phyloP scores from a whole-genome alignment of 1,140 invertebrate species.

The Mesaphorura yosii region DNA sequence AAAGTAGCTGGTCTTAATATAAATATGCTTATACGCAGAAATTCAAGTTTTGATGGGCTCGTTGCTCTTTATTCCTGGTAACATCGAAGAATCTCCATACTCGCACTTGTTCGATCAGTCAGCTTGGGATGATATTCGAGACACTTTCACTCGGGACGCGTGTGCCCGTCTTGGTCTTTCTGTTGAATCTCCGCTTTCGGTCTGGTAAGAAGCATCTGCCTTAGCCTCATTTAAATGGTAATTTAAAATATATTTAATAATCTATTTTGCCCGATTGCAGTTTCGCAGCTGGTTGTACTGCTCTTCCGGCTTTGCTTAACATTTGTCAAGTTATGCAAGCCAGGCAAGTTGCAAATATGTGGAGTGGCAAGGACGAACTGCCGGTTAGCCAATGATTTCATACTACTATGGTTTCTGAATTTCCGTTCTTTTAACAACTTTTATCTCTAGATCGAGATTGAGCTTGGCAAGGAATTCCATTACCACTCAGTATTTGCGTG shows the following conservation, averaged over 20 bases:
- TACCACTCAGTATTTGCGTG: constrained; percentile 98
- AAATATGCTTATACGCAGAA: constrained; percentile 41
- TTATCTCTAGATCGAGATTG: constrained; percentile 70
- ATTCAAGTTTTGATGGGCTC: constrained; percentile 82
- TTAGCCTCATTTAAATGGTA: background rate
- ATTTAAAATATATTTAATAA: background rate
- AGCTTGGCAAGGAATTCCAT: constrained; percentile 68
- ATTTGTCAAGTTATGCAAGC: constrained; percentile 94
- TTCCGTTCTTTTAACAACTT: constrained; percentile 3
- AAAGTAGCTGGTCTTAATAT: background rate
- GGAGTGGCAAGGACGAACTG: constrained; percentile 90
- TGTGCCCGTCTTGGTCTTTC: constrained; percentile 79
- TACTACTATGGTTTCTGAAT: no score
- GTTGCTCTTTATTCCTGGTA: constrained; percentile 65
- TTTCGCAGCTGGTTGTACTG: constrained; percentile 82
- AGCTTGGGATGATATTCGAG: constrained; percentile 73
- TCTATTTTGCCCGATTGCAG: constrained; percentile 38
- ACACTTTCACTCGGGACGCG: constrained; percentile 84
- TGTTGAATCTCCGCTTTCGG: constrained; percentile 67
- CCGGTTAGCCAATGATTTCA: no score
- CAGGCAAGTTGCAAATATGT: constrained; percentile 83
- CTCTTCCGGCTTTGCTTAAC: constrained; percentile 84
- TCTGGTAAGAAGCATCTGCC: constrained; percentile 45
- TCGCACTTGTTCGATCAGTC: constrained; percentile 61
- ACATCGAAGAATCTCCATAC: constrained; percentile 69